These are phyloP conservation scores for Drosophila macrospina DNA, from an alignment of 2,888 invertebrate genomes.

Conservation along the genomic window DNA sequence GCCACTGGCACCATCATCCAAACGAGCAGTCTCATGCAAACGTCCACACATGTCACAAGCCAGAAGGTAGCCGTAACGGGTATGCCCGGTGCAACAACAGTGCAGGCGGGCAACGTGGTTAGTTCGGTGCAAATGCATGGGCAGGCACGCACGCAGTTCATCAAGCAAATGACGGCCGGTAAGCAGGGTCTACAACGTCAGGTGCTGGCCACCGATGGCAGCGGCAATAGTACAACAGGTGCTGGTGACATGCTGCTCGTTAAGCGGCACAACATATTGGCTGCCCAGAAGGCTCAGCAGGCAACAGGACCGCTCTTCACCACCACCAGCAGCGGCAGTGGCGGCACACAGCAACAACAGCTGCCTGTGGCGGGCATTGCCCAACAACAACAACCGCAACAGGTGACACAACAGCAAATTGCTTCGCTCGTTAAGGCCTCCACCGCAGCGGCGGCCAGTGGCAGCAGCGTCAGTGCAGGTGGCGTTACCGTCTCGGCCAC, in stretches of 20 bases:
- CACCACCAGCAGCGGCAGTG: constrained; percentile 56
- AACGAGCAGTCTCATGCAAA: constrained; percentile 81
- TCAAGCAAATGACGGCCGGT: constrained; percentile 83
- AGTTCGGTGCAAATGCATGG: constrained; percentile 86
- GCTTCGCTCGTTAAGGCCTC: constrained; percentile 84
- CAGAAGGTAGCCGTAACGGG: constrained; percentile 85
- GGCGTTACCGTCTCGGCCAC: constrained; percentile 82
- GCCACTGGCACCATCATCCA: constrained; percentile 85
- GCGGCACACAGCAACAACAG: constrained; percentile 85
- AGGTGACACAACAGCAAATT: constrained; percentile 83
- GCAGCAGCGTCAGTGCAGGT: constrained; percentile 70
- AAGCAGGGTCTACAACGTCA: constrained; percentile 86
- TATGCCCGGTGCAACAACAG: constrained; percentile 72
- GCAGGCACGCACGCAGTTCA: constrained; percentile 84
- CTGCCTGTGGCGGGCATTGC: constrained; percentile 54
- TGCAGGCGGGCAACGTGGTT: constrained; percentile 77
- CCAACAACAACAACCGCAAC: constrained; percentile 86
- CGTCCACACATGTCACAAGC: constrained; percentile 83
- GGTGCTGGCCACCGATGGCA: constrained; percentile 86
- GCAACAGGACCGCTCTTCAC: constrained; percentile 86
- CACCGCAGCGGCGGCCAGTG: constrained; percentile 82
- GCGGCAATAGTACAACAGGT: constrained; percentile 84
- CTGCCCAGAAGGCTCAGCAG: constrained; percentile 85
- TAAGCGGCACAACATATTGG: constrained; percentile 86
- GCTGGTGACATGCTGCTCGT: constrained; percentile 87